phyloP scores from a whole-genome alignment of 2,797 vertebrate species.

The Chromis chromis region DNA sequence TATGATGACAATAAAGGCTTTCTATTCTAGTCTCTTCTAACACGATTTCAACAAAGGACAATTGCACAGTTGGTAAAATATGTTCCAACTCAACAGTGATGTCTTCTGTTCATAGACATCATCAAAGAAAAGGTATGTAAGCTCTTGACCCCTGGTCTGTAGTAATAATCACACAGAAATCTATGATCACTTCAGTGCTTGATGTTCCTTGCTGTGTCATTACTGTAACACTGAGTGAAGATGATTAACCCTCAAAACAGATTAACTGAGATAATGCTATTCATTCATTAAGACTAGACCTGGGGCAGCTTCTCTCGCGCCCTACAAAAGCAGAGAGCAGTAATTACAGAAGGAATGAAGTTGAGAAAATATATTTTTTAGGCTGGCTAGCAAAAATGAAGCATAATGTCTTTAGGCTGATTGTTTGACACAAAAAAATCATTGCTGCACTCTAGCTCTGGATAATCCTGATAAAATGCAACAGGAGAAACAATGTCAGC shows the following conservation, averaged over 20 bases:
- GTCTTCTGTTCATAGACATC: no score
- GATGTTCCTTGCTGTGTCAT: not conserved
- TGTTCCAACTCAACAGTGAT: not conserved
- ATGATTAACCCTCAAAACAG: not conserved
- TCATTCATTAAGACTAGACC: not conserved
- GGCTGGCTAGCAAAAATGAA: not conserved
- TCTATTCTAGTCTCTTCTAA: no score
- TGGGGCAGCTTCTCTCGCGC: not conserved
- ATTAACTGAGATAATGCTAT: not conserved
- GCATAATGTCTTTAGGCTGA: not conserved
- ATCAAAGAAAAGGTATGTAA: not conserved
- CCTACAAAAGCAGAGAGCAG: not conserved
- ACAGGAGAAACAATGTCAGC: not conserved
- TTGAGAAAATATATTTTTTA: no score
- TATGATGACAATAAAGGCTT: no score
- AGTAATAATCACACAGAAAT: no score
- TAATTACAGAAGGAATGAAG: not conserved
- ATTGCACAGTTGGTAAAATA: not conserved
- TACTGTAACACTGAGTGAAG: not conserved
- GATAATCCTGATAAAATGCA: not conserved
- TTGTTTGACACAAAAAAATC: not conserved
- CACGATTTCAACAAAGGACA: not conserved
- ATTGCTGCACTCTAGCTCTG: not conserved
- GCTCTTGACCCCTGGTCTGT: not conserved
- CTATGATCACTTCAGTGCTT: no score